Evolutionary conservation across 2,113 vertebrate species (phyloP), one percentile per base, ranked within the genome.

Genomic region (Gadus macrocephalus): DNA sequence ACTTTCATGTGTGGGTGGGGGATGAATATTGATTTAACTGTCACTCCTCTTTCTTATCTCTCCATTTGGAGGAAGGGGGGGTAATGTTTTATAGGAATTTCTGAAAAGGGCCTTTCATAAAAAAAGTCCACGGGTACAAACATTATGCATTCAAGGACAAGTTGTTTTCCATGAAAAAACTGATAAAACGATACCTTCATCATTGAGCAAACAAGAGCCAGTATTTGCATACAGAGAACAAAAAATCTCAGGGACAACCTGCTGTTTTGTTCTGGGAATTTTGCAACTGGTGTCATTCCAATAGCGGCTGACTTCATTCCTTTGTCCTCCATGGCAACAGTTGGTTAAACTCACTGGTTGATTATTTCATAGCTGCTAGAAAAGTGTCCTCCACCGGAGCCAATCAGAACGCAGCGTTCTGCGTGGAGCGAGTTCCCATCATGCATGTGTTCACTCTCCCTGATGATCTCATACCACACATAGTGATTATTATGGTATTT

Each of bases 61-160:
- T 25, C 73, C 60, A 22, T 73, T 72, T 20, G 16, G 49, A 65
- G 79, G 74, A 42, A 56, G 56, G 59, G 59, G 22, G 61, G 35
- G 66, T 56, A 73, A 77, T 81, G 81, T 73, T 90, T 91, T 85
- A 92, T 87, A 89, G 77, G 87, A 88, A 89, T 83, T 87, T 42
- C 76, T 91, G 89, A 92, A 92, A 90, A 83, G 89, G 79, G 88
- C 83, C 90, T 92, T 93, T 93, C 90, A 93, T 92, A 84, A 81
- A 74, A 74, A 90, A 88, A 85, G 86, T 85, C 83, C 86, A 87
- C 83, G 83, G 74, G 90, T 89, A 89, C 90, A 91, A 92, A 91
- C 82, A 86, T 86, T 85, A 86, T 79, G 75, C 82, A 88, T 90
- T 87, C 92, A 93, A 92, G 92, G 92, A 84, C 92, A 87, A 87